A percentile compares a stretch with the other conserved stretches of the same genome.
phyloP scores from a whole-genome alignment of 1,140 invertebrate species.

The Drosophila bipectinata region DNA sequence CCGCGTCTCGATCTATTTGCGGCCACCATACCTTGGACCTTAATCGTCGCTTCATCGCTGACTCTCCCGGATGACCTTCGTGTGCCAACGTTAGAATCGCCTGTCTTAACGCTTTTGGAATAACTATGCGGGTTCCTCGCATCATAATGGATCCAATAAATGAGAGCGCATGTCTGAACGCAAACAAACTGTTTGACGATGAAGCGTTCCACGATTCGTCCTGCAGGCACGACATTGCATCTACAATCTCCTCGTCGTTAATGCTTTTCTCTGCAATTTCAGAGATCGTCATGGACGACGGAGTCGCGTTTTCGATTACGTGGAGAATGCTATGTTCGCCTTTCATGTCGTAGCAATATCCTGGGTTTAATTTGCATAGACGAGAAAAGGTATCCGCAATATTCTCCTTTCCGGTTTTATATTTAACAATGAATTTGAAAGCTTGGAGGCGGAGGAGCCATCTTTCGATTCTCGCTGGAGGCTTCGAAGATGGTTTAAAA shows the following conservation, averaged over 20 bases:
- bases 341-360: too few species aligned
- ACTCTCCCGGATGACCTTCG: slow-evolving; percentile 85
- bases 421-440: too few species aligned
- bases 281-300: slow-evolving; percentile 15
- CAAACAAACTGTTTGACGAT: slow-evolving; percentile 10
- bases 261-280: slow-evolving; percentile 11
- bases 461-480: too few species aligned
- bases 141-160: slow-evolving; percentile 20
- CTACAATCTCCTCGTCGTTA: slow-evolving; percentile 26
- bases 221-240: slow-evolving; percentile 19
- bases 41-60: slow-evolving; percentile 85
- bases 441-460: too few species aligned
- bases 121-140: slow-evolving; percentile 52
- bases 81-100: slow-evolving; percentile 79
- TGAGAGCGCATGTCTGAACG: slow-evolving; percentile 32
- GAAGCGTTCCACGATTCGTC: slow-evolving; percentile 17
- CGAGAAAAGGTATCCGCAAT: too few species aligned
- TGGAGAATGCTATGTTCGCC: too few species aligned
- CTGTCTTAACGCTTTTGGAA: slow-evolving; percentile 55
- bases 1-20: slow-evolving; percentile 84
- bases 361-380: too few species aligned
- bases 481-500: too few species aligned
- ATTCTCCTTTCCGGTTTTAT: too few species aligned
- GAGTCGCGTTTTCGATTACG: background rate
- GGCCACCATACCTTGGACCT: slow-evolving; percentile 85